phyloP scores from a whole-genome alignment of 1,140 invertebrate species.

The Antheraea mylitta region DNA sequence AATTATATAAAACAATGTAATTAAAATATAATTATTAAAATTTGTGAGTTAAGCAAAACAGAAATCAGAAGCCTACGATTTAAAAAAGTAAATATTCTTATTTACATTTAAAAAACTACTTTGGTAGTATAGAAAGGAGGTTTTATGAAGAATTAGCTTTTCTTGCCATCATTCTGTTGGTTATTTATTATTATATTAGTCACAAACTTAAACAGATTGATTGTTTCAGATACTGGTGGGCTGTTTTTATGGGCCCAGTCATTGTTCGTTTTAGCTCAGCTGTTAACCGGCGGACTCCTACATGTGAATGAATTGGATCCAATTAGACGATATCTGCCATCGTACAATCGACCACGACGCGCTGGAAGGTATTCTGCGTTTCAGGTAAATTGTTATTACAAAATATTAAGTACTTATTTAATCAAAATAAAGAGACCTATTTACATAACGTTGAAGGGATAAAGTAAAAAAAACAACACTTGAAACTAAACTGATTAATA shows the following conservation, averaged over 20 bases:
- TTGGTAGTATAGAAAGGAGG: background rate
- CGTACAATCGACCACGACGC: constrained; percentile 94
- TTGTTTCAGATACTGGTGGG: constrained; percentile 78
- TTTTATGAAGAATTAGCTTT: background rate
- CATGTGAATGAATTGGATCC: constrained; percentile 98
- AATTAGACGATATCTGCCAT: constrained; percentile 96
- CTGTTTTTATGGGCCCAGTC: constrained; percentile 95
- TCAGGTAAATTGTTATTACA: constrained; percentile 83
- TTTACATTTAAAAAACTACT: too few species aligned
- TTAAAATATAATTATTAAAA: too few species aligned
- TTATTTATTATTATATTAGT: background rate
- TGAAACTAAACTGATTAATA: too few species aligned
- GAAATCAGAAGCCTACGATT: too few species aligned
- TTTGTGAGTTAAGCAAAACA: too few species aligned
- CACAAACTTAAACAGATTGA: background rate
- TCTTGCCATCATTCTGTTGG: background rate
- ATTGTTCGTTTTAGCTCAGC: constrained; percentile 95
- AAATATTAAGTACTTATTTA: background rate
- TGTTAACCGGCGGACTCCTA: constrained; percentile 92
- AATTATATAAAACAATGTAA: too few species aligned
- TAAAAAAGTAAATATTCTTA: too few species aligned
- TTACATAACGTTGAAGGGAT: too few species aligned
- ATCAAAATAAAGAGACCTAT: too few species aligned
- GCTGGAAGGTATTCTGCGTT: constrained; percentile 97
- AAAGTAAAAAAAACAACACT: too few species aligned